Evolutionary conservation across 53 echinoderm and acorn worm genomes (phyloP).

Genomic region (Luidia sarsii): DNA sequence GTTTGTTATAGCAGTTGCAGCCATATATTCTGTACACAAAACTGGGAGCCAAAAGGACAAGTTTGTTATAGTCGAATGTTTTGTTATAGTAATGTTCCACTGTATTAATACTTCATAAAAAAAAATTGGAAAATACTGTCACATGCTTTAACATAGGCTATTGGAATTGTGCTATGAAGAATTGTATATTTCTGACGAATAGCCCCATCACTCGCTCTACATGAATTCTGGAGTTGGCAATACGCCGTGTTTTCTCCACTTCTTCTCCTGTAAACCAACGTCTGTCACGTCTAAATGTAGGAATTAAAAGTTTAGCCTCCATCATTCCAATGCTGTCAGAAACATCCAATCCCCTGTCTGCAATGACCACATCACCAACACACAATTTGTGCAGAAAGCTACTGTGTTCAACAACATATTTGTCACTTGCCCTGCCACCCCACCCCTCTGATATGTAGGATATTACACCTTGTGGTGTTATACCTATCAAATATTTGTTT

Average conservation of each 20-base stretch:
- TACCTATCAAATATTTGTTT: constrained; percentile 35
- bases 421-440: constrained; percentile 53
- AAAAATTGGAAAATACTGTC: no score
- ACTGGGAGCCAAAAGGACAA: no score
- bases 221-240: constrained; percentile 47
- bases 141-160: constrained; percentile 4
- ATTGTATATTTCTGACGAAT: constrained; percentile 48
- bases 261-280: constrained; percentile 19
- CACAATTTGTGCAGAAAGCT: constrained; percentile 17
- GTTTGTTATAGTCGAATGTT: no score
- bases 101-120: no score
- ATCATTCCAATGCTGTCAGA: not conserved
- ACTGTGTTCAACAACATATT: constrained; percentile 5
- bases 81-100: no score
- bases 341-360: constrained; percentile 24
- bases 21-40: no score
- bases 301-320: not conserved
- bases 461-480: constrained; percentile 43
- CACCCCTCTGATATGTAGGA: constrained; percentile 44
- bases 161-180: constrained; percentile 53
- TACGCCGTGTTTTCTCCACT: constrained; percentile 36
- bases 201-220: constrained; percentile 55
- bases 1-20: no score
- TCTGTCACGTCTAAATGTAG: not conserved
- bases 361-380: constrained; percentile 36